Conservation (phyloP, 2,113 vertebrate genomes). For the Gorilla gorilla region DNA sequence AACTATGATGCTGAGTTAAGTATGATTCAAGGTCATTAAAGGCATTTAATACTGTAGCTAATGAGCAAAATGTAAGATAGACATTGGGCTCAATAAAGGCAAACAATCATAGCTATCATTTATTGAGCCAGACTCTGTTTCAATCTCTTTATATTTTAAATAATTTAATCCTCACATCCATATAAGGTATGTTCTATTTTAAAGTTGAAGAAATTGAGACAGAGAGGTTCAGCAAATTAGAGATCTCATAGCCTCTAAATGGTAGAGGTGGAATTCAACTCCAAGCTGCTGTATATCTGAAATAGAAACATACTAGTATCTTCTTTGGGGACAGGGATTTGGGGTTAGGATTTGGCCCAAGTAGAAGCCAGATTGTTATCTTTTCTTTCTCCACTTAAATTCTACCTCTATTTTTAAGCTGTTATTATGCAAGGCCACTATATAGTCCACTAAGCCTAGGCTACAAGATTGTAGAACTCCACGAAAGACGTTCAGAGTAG, state of each 20-base stretch:
- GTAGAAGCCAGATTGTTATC: neutral
- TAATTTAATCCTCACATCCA: neutral
- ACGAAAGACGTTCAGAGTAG: neutral
- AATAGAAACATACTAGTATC: neutral
- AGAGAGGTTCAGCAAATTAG: neutral
- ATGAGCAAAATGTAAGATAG: neutral
- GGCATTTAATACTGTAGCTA: neutral
- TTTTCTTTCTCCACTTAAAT: neutral
- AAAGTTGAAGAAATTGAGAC: neutral
- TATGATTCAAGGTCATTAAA: conserved; percentile 41
- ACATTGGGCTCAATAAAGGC: neutral
- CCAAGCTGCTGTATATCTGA: neutral
- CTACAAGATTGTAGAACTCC: neutral
- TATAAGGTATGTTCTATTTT: neutral
- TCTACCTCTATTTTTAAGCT: neutral
- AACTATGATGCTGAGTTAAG: neutral
- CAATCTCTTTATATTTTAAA: neutral
- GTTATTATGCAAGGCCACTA: neutral
- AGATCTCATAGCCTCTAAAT: neutral
- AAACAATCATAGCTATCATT: neutral
- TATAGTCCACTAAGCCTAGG: neutral
- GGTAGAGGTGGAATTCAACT: neutral
- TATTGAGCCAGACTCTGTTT: neutral
- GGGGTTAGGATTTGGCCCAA: neutral
- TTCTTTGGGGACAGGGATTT: neutral